phyloP scores from a whole-genome alignment of 2,113 vertebrate genomes.

The Perccottus glenii region DNA sequence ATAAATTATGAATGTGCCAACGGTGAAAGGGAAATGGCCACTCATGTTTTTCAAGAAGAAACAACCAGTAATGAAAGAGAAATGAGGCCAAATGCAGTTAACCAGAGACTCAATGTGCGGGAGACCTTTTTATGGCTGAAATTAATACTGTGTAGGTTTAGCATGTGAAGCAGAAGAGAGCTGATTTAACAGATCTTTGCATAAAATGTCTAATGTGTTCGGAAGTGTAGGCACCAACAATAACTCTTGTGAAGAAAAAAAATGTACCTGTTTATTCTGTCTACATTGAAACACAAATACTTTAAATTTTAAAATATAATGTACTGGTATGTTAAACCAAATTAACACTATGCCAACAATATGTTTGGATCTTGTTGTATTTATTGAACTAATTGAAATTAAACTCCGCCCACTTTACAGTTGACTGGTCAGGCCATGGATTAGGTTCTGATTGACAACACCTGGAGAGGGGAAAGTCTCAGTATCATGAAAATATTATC shows the following conservation, averaged over 20 bases:
- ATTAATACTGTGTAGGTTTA: neutral
- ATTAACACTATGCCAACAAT: no score
- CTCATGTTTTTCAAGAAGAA: slow-evolving; percentile 30
- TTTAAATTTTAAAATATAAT: no score
- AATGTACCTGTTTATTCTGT: neutral
- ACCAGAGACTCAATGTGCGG: slow-evolving; percentile 1
- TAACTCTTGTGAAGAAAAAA: neutral
- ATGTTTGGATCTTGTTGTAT: neutral
- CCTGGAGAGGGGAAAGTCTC: neutral
- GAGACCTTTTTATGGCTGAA: slow-evolving; percentile 1
- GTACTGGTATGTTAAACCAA: no score
- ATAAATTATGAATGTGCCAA: slow-evolving; percentile 67
- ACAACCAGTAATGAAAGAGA: slow-evolving; percentile 10
- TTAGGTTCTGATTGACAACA: neutral
- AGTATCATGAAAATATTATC: no score
- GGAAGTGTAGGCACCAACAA: neutral
- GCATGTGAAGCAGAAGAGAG: neutral
- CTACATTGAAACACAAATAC: neutral
- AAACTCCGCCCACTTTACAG: slow-evolving; percentile 2
- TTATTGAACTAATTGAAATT: slow-evolving; percentile 1
- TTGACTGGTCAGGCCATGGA: neutral
- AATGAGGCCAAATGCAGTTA: slow-evolving; percentile 20
- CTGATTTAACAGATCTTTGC: slow-evolving; percentile 6
- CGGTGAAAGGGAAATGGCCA: slow-evolving; percentile 43
- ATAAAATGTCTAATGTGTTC: neutral